Evolutionary conservation across 2,113 vertebrate genomes (phyloP).

Genomic region (Aphelocoma coerulescens): DNA sequence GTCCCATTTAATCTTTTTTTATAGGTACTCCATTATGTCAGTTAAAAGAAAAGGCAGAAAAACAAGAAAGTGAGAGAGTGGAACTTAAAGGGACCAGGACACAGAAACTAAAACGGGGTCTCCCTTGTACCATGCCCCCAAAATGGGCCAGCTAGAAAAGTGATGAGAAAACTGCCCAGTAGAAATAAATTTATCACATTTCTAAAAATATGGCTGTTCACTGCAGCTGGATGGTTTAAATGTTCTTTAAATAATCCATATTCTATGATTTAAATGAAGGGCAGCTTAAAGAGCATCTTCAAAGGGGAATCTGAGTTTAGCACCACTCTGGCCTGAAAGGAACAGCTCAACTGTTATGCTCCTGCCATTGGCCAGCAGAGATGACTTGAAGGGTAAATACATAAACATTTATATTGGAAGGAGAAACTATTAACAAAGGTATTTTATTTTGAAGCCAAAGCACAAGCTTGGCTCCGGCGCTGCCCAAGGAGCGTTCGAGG

Average conservation of each 20-base stretch:
- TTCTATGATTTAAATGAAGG: neutral
- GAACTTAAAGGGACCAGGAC: neutral
- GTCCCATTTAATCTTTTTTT: slow-evolving; percentile 60
- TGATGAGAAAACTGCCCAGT: neutral
- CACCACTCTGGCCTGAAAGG: neutral
- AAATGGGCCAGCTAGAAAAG: neutral
- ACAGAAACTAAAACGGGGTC: neutral
- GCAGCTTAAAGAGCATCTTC: neutral
- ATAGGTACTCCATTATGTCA: slow-evolving; percentile 58
- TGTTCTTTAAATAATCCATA: neutral
- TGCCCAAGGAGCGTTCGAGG: slow-evolving; percentile 37
- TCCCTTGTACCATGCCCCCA: neutral
- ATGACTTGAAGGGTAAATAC: slow-evolving; percentile 66
- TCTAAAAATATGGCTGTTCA: neutral
- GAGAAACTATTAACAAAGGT: slow-evolving; percentile 63
- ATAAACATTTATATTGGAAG: slow-evolving; percentile 74
- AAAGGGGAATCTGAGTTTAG: neutral
- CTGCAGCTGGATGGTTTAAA: neutral
- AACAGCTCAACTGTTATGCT: slow-evolving; percentile 50
- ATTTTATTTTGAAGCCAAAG: slow-evolving; percentile 70
- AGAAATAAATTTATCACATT: neutral
- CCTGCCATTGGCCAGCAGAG: slow-evolving; percentile 49
- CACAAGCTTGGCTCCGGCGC: slow-evolving; percentile 46
- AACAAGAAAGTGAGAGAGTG: slow-evolving; percentile 20
- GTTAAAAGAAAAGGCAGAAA: slow-evolving; percentile 51